Evolutionary conservation across 1,140 invertebrate genomes (phyloP).

Genomic region (Drosophila kohkoa): DNA sequence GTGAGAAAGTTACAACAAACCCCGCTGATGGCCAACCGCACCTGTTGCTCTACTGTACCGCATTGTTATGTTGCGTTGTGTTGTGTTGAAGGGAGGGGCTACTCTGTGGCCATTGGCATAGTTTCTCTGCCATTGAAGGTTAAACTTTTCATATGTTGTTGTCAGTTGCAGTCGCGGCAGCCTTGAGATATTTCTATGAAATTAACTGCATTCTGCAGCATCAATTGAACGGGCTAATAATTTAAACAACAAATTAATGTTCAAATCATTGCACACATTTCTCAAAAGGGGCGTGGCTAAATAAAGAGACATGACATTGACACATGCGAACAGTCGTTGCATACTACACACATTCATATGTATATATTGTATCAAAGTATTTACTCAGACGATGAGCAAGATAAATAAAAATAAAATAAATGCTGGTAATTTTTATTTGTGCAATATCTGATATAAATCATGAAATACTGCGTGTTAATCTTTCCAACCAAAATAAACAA

Average conservation of each 20-base stretch:
- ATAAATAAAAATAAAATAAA: conserved; percentile 64
- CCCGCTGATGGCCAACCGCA: conserved; percentile 41
- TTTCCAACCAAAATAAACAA: conserved; percentile 69
- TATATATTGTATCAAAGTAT: conserved; percentile 16
- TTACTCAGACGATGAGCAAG: conserved; percentile 42
- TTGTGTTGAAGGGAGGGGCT: conserved; percentile 26
- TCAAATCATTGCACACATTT: conserved; percentile 36
- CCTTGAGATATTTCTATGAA: conserved; percentile 12
- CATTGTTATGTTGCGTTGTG: neutral
- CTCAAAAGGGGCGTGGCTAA: conserved; percentile 25
- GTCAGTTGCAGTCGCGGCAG: conserved; percentile 39
- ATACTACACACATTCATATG: conserved; percentile 13
- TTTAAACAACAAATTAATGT: conserved; percentile 16
- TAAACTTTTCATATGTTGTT: conserved; percentile 49
- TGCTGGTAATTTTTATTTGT: conserved; percentile 72
- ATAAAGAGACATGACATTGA: conserved; percentile 42
- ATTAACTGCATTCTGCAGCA: conserved; percentile 36
- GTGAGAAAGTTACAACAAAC: conserved; percentile 59
- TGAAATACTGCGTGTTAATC: conserved; percentile 67
- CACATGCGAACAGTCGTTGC: conserved; percentile 23
- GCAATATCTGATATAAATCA: conserved; percentile 74
- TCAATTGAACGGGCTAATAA: conserved; percentile 9
- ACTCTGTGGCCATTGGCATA: conserved; percentile 32
- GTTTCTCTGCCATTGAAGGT: conserved; percentile 49
- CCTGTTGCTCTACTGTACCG: conserved; percentile 59